Conservation (phyloP, 92 coral and sea anemone species). For the Scolanthus callimorphus region DNA sequence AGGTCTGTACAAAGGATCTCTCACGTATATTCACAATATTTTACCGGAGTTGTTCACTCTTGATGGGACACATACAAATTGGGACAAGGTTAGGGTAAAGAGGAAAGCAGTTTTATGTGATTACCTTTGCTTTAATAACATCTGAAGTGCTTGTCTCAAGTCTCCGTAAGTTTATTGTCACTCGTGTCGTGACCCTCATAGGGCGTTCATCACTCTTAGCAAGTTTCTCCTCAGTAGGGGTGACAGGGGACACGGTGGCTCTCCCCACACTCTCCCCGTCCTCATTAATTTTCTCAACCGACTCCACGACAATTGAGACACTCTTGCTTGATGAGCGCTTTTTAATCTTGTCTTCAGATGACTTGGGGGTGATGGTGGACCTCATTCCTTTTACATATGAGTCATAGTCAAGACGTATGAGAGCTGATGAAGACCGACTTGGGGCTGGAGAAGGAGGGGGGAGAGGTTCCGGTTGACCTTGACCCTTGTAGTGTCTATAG, state of each 20-base stretch:
- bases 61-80: no score
- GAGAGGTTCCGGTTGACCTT: slow-evolving; percentile 15
- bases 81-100: no score
- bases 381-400: slow-evolving; percentile 44
- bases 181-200: slow-evolving; percentile 65
- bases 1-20: no score
- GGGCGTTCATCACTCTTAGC: slow-evolving; percentile 41
- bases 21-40: no score
- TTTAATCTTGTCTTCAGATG: slow-evolving; percentile 46
- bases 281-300: slow-evolving; percentile 48
- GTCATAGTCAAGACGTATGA: slow-evolving; percentile 65
- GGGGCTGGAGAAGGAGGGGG: slow-evolving; percentile 86
- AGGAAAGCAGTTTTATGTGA: no score
- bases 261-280: slow-evolving; percentile 80
- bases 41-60: no score
- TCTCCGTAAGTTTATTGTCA: slow-evolving; percentile 55
- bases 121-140: slow-evolving; percentile 64
- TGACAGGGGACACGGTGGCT: slow-evolving; percentile 14
- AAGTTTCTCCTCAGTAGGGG: slow-evolving; percentile 23
- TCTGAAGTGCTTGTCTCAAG: slow-evolving; percentile 82
- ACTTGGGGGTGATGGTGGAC: slow-evolving; percentile 25
- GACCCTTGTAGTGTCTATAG: slow-evolving; percentile 89
- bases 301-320: slow-evolving; percentile 74
- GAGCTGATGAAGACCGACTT: slow-evolving; percentile 56
- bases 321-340: slow-evolving; percentile 43